Evolutionary conservation across 2,888 invertebrate genomes (phyloP), one percentile per base, ranked within the genome.

Genomic region (Noctua pronuba): DNA sequence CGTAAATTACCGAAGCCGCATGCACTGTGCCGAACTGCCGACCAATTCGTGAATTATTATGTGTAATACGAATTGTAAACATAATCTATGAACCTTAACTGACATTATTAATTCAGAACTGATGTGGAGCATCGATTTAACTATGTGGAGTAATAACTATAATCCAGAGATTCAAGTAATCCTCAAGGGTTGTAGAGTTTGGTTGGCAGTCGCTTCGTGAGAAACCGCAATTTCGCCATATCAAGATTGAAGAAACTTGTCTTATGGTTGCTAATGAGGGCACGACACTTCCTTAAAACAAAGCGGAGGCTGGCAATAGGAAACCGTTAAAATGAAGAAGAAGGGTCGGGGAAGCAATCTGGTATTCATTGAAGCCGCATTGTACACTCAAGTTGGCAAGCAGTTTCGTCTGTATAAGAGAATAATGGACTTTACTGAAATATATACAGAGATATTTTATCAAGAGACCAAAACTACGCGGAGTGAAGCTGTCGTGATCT

Each of bases 231-330:
- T 83, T 84, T 86, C 38, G 62, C 16, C 65, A 69, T 86, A 83
- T 84, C 86, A 86, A 86, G 84, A 86, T 84, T 83, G 69, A 79
- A 84, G 79, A 79, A 84, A 83, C 83, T 86, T 86, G 79, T 84
- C 68, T 86, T 79, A 86, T 62, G 74, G 69, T 69, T 75, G 84
- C 68, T 83, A 84, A 86, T 79, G 86, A 86, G 84, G 72, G 65
- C 86, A 75, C 84, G 79, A 79, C 79, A 83, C 84, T 84, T 86
- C 74, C 86, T 84, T 74, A 75, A 86, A 84, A 86, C 86, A 84
- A 84, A 83, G 79, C 72, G 69, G 84, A 83, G 86, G 35, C 80
- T 75, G 74, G 84, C 86, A 84, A 84, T 86, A 84, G 84, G 79
- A 79, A 86, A 83, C 84, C 86, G 84, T 84, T 83, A 75, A 84